A percentile compares a stretch with the other conserved stretches of the same genome.
Evolutionary conservation across 2,888 invertebrate genomes (phyloP).

Genomic region (Cerastoderma edule): DNA sequence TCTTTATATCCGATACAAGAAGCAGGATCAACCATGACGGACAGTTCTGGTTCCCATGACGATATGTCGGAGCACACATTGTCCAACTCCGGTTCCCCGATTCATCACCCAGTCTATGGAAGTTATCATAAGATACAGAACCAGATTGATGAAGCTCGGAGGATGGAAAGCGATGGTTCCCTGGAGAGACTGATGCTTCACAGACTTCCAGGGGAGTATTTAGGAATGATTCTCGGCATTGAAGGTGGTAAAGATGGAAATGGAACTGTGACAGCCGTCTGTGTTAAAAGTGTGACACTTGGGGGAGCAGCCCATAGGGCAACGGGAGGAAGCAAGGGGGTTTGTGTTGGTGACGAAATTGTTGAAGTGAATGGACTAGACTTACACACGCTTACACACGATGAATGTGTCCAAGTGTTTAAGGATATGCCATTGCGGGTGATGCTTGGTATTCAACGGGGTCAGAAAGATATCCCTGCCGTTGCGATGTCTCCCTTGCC

Average conservation of each 20-base stretch:
- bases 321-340: conserved; percentile 76
- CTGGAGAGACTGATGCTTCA: conserved; percentile 87
- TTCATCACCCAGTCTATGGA: conserved; percentile 63
- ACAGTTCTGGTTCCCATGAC: conserved; percentile 56
- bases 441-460: conserved; percentile 68
- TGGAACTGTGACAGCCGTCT: conserved; percentile 91
- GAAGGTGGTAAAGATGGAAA: conserved; percentile 94
- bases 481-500: conserved; percentile 50
- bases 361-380: conserved; percentile 92
- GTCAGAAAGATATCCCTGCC: conserved; percentile 54
- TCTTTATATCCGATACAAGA: conserved; percentile 56
- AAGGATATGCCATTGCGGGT: conserved; percentile 88
- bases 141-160: conserved; percentile 32
- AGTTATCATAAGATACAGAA: conserved; percentile 62
- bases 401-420: conserved; percentile 95
- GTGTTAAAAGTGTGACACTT: conserved; percentile 86
- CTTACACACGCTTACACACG: conserved; percentile 90
- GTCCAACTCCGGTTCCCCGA: conserved; percentile 53
- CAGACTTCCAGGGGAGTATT: conserved; percentile 93
- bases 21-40: conserved; percentile 55
- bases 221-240: conserved; percentile 96
- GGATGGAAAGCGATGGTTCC: conserved; percentile 19
- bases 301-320: conserved; percentile 79
- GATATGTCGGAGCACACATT: conserved; percentile 57
- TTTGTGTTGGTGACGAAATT: conserved; percentile 95